Conservation (phyloP, 37 sponge, comb jelly and placozoan genomes). For the Bolinopsis microptera region DNA sequence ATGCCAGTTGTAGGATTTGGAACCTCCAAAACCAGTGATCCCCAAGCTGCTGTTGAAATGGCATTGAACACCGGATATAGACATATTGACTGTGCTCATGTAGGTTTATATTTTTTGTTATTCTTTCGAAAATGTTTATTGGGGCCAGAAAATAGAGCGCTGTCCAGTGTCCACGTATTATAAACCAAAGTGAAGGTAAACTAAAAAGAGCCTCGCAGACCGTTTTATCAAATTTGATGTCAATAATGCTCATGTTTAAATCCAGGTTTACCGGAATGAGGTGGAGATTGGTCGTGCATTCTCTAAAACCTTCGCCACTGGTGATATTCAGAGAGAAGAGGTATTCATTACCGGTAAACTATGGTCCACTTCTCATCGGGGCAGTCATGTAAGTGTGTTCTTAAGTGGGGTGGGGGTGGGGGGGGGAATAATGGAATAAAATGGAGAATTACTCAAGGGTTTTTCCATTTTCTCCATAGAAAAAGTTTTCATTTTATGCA, state of each 20-base stretch:
- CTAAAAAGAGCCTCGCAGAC: too few species aligned
- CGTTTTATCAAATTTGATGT: too few species aligned
- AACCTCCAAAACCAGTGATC: conserved; percentile 82
- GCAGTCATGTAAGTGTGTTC: conserved; percentile 75
- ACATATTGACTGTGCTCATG: conserved; percentile 85
- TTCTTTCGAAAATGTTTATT: too few species aligned
- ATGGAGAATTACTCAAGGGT: too few species aligned
- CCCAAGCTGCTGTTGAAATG: conserved; percentile 77
- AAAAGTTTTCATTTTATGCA: too few species aligned
- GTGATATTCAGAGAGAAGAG: conserved; percentile 72
- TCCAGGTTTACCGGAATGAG: conserved; percentile 39
- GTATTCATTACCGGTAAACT: conserved; percentile 89
- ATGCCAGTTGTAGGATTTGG: conserved; percentile 92
- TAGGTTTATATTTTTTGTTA: too few species aligned
- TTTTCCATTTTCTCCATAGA: too few species aligned
- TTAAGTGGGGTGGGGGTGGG: too few species aligned
- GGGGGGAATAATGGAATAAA: too few species aligned
- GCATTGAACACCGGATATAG: conserved; percentile 79
- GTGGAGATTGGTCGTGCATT: conserved; percentile 76
- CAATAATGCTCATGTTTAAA: background rate
- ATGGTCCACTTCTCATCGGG: conserved; percentile 82
- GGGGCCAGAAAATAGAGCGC: too few species aligned
- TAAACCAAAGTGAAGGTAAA: too few species aligned
- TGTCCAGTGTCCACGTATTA: too few species aligned
- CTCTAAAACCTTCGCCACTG: conserved; percentile 72